phyloP scores from a whole-genome alignment of 2,113 vertebrate genomes.

The Phainopepla nitens region DNA sequence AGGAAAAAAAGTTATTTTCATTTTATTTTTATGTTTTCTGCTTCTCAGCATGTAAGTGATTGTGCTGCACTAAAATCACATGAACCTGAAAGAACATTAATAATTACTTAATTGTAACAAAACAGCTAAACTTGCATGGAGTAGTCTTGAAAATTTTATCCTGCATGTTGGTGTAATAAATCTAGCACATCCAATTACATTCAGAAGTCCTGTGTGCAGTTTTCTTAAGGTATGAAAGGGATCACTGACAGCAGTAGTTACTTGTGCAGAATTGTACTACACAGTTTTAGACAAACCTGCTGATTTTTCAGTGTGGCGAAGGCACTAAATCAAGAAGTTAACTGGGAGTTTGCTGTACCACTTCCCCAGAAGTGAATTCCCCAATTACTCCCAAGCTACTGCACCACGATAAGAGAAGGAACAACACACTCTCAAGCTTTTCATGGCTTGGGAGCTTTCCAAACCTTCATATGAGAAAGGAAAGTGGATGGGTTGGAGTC shows the following conservation, averaged over 20 bases:
- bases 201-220: not conserved
- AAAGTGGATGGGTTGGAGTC: not conserved
- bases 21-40: not conserved
- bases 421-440: not conserved
- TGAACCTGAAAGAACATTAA: not conserved
- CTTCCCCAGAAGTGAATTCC: not conserved
- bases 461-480: not conserved
- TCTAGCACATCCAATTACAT: not conserved
- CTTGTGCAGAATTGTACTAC: not conserved
- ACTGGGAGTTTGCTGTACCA: not conserved
- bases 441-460: not conserved
- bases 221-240: not conserved
- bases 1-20: not conserved
- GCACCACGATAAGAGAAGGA: fast-evolving
- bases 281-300: not conserved
- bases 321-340: not conserved
- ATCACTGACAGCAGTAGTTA: not conserved
- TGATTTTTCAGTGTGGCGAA: not conserved
- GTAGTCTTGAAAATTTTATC: not conserved
- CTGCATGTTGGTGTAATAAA: not conserved
- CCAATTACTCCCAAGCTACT: not conserved
- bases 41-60: not conserved
- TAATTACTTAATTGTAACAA: constrained; percentile 10
- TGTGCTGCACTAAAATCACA: not conserved
- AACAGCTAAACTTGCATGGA: not conserved